A percentile compares a stretch with the other conserved stretches of the same genome.
Evolutionary conservation across 64 coral and sea anemone species (phyloP).

Genomic region (Cladopsammia gracilis): DNA sequence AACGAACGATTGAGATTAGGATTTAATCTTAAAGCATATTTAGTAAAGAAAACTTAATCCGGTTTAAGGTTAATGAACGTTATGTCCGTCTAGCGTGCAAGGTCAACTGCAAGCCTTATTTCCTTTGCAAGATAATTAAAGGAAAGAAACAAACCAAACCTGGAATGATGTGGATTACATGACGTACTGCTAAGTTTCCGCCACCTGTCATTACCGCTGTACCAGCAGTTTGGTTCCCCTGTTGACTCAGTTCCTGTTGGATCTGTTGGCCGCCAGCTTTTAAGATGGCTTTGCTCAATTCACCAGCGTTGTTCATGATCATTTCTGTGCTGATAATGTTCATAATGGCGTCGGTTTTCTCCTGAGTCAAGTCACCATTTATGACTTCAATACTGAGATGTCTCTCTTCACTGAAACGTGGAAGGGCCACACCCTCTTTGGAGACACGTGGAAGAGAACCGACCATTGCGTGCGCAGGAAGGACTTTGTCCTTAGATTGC

Average conservation of each 20-base stretch:
- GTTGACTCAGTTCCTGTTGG: conserved; percentile 61
- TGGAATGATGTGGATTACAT: conserved; percentile 58
- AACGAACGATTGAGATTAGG: too few relatives aligned
- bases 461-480: background rate
- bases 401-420: background rate
- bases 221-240: conserved; percentile 66
- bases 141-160: background rate
- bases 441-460: too few relatives aligned
- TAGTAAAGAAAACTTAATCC: too few relatives aligned
- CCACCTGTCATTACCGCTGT: conserved; percentile 74
- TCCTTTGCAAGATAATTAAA: background rate
- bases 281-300: conserved; percentile 76
- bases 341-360: conserved; percentile 79
- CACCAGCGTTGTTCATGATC: conserved; percentile 80
- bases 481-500: background rate
- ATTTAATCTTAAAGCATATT: too few relatives aligned
- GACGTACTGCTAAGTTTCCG: conserved; percentile 31
- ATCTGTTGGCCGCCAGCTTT: conserved; percentile 28
- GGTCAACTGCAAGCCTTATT: too few relatives aligned
- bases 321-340: conserved; percentile 76
- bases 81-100: too few relatives aligned
- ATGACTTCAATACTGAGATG: conserved; percentile 15
- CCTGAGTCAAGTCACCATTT: conserved; percentile 68
- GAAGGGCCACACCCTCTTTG: too few relatives aligned
- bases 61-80: too few relatives aligned